These are phyloP conservation scores for Elephas maximus DNA, from an alignment of 2,113 vertebrate genomes.

Conservation along the genomic window DNA sequence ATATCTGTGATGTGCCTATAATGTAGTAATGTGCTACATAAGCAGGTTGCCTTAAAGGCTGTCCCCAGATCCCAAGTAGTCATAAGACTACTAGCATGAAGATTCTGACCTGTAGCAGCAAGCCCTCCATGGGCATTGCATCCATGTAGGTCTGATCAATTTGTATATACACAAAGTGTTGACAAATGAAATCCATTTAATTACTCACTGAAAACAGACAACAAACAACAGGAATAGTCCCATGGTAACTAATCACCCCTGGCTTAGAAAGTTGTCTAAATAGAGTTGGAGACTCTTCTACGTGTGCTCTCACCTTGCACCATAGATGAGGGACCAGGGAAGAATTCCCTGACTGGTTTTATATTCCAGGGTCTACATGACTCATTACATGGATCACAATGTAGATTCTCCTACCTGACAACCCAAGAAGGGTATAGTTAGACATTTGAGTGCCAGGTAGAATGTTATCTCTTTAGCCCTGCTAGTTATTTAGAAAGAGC, in stretches of 20 bases:
- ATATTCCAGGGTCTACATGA: background rate
- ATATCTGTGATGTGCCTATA: background rate
- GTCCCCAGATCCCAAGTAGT: background rate
- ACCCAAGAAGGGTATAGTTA: background rate
- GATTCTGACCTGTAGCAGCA: background rate
- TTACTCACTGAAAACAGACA: background rate
- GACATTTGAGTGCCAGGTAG: background rate
- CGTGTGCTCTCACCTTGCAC: background rate
- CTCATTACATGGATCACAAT: background rate
- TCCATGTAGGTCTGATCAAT: background rate
- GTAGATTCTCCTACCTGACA: background rate
- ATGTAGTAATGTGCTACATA: background rate
- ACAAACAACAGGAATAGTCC: background rate
- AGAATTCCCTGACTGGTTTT: background rate
- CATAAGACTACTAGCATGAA: background rate
- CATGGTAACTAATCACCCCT: background rate
- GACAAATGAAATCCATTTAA: background rate
- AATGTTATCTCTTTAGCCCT: background rate
- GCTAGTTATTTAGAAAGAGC: background rate
- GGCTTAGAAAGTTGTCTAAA: background rate
- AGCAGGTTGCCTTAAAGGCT: background rate
- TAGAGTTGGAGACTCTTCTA: background rate
- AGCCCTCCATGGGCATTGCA: background rate
- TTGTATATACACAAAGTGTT: background rate
- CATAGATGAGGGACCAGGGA: background rate